Evolutionary conservation across 2,797 vertebrate species (phyloP).

Genomic region (Acipenser ruthenus): DNA sequence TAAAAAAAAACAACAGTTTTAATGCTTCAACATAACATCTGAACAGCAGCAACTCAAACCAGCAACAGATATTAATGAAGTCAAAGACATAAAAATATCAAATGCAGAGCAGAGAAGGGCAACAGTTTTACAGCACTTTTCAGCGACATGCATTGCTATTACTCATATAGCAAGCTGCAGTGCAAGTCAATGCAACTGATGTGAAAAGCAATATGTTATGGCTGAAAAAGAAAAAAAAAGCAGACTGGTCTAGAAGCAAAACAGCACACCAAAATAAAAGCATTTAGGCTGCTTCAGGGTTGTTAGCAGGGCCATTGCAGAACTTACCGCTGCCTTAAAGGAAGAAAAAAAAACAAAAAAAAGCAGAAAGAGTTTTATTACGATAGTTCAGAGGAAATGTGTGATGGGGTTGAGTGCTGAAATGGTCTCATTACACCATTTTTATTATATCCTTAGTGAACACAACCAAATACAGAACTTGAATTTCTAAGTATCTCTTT

Average conservation of each 20-base stretch:
- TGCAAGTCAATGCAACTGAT: slow-evolving; percentile 32
- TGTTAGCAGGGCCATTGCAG: slow-evolving; percentile 36
- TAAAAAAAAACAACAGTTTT: slow-evolving; percentile 11
- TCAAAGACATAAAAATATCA: slow-evolving; percentile 1
- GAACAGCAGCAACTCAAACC: slow-evolving; percentile 20
- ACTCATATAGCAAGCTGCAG: slow-evolving; percentile 11
- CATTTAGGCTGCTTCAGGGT: slow-evolving; percentile 43
- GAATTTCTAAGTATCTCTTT: background rate
- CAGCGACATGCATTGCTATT: slow-evolving; percentile 38
- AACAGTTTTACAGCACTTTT: background rate
- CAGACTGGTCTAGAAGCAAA: slow-evolving; percentile 44
- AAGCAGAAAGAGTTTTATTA: slow-evolving; percentile 44
- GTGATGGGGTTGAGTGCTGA: background rate
- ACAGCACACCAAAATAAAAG: slow-evolving; percentile 54
- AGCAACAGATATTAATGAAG: slow-evolving; percentile 11
- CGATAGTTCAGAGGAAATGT: slow-evolving; percentile 5
- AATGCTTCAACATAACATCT: slow-evolving; percentile 19
- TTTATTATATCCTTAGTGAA: background rate
- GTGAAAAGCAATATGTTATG: slow-evolving; percentile 26
- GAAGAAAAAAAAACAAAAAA: slow-evolving; percentile 45
- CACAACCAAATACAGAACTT: background rate
- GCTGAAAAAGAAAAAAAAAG: slow-evolving; percentile 25
- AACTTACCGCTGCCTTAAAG: slow-evolving; percentile 97
- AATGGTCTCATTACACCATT: no score
- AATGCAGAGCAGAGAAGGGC: slow-evolving; percentile 8